These are phyloP conservation scores for Zygogramma bicolorata DNA, from an alignment of 2,888 invertebrate genomes.

Conservation along the genomic window DNA sequence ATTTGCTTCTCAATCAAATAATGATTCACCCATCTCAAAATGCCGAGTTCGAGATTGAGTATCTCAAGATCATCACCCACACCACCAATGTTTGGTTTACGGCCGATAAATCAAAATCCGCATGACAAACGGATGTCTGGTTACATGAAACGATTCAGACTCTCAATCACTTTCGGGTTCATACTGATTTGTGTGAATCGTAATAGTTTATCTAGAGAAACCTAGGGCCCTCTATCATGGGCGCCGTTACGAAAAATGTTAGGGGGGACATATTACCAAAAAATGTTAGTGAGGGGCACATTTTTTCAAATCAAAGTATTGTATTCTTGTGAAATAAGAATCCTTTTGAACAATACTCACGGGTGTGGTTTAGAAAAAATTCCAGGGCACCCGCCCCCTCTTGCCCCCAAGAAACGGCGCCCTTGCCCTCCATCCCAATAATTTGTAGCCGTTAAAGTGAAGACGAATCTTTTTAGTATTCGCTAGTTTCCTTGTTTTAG, in stretches of 20 bases:
- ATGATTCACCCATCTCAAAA: neutral
- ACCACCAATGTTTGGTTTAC: neutral
- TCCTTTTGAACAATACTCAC: too few species aligned
- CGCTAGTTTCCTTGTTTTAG: neutral
- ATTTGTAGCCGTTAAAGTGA: constrained; percentile 20
- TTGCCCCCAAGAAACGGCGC: too few species aligned
- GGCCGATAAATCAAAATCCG: neutral
- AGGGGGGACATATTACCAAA: too few species aligned
- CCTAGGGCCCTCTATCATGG: neutral
- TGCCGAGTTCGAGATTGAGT: neutral
- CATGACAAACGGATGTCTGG: neutral
- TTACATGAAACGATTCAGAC: neutral
- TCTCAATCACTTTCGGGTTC: neutral
- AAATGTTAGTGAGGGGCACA: too few species aligned
- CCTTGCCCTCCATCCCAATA: too few species aligned
- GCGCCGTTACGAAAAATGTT: too few species aligned
- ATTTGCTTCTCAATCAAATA: neutral
- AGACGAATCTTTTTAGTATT: constrained; percentile 31
- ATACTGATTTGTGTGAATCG: neutral
- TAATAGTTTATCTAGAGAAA: neutral
- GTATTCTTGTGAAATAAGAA: too few species aligned
- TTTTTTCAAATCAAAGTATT: too few species aligned
- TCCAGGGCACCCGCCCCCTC: too few species aligned
- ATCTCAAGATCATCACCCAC: neutral
- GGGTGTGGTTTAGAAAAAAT: neutral